phyloP scores from a whole-genome alignment of 1,140 invertebrate species.

The Phenacoccus solenopsis region DNA sequence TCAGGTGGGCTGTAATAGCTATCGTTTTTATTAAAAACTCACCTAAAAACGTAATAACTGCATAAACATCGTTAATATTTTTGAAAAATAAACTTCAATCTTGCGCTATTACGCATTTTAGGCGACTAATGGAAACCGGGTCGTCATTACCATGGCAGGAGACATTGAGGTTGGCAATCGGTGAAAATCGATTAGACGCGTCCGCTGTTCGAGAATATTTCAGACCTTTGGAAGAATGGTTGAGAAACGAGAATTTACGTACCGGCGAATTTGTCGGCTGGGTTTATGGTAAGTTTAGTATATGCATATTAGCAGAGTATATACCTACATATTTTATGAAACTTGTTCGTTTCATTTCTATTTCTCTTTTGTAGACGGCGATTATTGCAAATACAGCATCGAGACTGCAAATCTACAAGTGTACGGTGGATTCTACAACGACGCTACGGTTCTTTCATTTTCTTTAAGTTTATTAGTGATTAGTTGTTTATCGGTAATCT shows the following conservation, averaged over 20 bases:
- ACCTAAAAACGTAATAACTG: too few species aligned
- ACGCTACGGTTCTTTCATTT: constrained; percentile 22
- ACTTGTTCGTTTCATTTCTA: neutral
- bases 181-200: constrained; percentile 62
- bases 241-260: constrained; percentile 64
- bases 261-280: constrained; percentile 67
- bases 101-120: constrained; percentile 35
- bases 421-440: constrained; percentile 64
- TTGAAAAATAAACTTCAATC: too few species aligned
- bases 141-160: constrained; percentile 76
- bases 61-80: too few species aligned
- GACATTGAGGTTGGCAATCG: constrained; percentile 62
- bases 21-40: too few species aligned
- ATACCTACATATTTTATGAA: neutral
- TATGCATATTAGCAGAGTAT: neutral
- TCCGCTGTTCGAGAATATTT: constrained; percentile 85
- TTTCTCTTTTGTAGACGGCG: constrained; percentile 50
- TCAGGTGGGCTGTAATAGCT: too few species aligned
- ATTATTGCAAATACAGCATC: constrained; percentile 73
- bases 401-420: constrained; percentile 70
- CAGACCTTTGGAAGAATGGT: constrained; percentile 76
- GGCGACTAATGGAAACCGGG: constrained; percentile 71
- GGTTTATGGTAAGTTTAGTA: constrained; percentile 49
- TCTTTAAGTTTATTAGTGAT: neutral
- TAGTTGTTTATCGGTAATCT: neutral